These are phyloP conservation scores for Elaeidobius kamerunicus DNA, from an alignment of 2,888 invertebrate species.

Conservation along the genomic window DNA sequence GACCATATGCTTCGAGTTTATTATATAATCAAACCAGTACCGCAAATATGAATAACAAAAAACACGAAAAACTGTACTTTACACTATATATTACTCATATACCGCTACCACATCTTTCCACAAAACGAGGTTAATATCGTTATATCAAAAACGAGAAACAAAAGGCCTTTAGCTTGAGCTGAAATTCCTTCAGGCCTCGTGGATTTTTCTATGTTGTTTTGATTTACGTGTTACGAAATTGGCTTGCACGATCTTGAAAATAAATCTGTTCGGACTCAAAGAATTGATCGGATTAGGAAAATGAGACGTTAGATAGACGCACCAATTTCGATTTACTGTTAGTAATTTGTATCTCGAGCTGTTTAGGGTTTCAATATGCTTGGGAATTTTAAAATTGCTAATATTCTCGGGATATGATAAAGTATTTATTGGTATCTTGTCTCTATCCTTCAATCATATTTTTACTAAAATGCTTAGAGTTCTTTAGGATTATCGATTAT, in stretches of 20 bases:
- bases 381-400: no score
- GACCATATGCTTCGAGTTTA: no score
- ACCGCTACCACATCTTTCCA: conserved; percentile 16
- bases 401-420: no score
- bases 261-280: conserved; percentile 15
- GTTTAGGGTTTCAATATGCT: no score
- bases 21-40: background rate
- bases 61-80: background rate
- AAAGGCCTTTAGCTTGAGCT: conserved; percentile 1
- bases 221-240: conserved; percentile 17
- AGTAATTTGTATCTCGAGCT: conserved; percentile 7
- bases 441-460: no score
- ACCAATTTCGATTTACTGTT: conserved; percentile 14
- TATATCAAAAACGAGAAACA: conserved; percentile 1
- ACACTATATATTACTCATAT: conserved; percentile 6
- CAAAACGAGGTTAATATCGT: conserved; percentile 20
- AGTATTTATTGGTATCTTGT: no score
- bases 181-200: conserved; percentile 2
- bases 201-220: conserved; percentile 4
- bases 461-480: no score
- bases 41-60: background rate
- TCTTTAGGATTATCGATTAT: no score
- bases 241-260: conserved; percentile 9
- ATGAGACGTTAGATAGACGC: conserved; percentile 12
- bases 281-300: conserved; percentile 20